Evolutionary conservation across 2,797 vertebrate species (phyloP).

Genomic region (Gymnothorax reevesii): DNA sequence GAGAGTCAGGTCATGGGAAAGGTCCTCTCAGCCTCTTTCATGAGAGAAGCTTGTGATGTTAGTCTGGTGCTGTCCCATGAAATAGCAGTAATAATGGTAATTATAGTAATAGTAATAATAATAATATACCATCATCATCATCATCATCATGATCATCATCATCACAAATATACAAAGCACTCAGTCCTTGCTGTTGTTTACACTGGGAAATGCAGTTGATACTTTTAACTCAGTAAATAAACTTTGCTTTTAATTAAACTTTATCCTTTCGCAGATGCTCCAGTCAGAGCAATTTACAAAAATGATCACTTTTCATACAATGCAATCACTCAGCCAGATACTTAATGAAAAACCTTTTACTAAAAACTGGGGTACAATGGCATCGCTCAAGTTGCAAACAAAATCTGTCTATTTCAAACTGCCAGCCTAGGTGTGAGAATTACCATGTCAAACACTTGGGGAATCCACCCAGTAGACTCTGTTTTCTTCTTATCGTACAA

Average conservation of each 20-base stretch:
- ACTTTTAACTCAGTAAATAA: neutral
- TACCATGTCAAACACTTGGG: neutral
- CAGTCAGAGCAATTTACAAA: neutral
- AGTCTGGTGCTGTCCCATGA: neutral
- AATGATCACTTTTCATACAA: neutral
- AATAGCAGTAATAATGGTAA: neutral
- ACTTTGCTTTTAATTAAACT: neutral
- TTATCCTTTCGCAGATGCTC: neutral
- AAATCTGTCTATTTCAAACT: neutral
- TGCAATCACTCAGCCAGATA: too few species aligned
- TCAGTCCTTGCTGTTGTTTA: neutral
- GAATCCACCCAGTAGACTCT: neutral
- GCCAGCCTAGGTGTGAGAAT: neutral
- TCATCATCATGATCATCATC: too few species aligned
- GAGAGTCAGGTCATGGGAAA: conserved; percentile 2
- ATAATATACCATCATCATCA: too few species aligned
- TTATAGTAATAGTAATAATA: neutral
- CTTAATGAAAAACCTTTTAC: neutral
- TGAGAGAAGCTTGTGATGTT: conserved; percentile 9
- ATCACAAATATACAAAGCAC: neutral
- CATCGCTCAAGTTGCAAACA: neutral
- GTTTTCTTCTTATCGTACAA: neutral
- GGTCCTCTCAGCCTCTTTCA: neutral
- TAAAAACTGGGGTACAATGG: neutral
- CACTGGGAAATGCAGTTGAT: neutral